A percentile compares a stretch with the other conserved stretches of the same genome.
phyloP scores from a whole-genome alignment of 2,113 vertebrate genomes.

The Salvelinus fontinalis region DNA sequence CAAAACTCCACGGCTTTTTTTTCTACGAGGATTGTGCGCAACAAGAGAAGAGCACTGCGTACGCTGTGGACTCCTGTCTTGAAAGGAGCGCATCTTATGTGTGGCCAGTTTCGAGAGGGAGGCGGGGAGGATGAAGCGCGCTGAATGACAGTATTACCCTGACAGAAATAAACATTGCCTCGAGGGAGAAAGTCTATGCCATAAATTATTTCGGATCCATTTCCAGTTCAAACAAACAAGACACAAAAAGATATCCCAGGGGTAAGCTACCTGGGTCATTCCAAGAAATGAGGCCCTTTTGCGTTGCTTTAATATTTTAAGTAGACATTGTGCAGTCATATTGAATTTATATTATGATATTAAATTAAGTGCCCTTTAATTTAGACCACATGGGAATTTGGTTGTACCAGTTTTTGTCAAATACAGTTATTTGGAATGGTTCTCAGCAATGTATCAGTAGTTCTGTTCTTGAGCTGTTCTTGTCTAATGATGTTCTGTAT shows the following conservation, averaged over 20 bases:
- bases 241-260: not conserved
- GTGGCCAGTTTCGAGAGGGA: not conserved
- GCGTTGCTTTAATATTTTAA: too few relatives aligned
- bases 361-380: too few relatives aligned
- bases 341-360: too few relatives aligned
- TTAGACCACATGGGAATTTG: not conserved
- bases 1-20: not conserved
- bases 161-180: slow-evolving; percentile 5
- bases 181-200: not conserved
- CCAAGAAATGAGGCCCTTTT: too few relatives aligned
- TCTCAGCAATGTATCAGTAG: too few relatives aligned
- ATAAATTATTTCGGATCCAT: not conserved
- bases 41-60: not conserved
- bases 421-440: too few relatives aligned
- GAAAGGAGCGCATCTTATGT: not conserved
- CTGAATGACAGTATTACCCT: not conserved
- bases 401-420: not conserved
- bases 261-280: too few relatives aligned
- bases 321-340: too few relatives aligned
- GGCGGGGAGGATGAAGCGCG: not conserved
- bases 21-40: not conserved
- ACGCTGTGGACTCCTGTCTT: not conserved
- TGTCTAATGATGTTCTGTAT: too few relatives aligned
- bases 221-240: not conserved
- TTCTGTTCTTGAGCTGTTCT: too few relatives aligned